Base-by-base conservation (phyloP, 2,888 invertebrate species). In the Sinodicranocentrus sp. region DNA sequence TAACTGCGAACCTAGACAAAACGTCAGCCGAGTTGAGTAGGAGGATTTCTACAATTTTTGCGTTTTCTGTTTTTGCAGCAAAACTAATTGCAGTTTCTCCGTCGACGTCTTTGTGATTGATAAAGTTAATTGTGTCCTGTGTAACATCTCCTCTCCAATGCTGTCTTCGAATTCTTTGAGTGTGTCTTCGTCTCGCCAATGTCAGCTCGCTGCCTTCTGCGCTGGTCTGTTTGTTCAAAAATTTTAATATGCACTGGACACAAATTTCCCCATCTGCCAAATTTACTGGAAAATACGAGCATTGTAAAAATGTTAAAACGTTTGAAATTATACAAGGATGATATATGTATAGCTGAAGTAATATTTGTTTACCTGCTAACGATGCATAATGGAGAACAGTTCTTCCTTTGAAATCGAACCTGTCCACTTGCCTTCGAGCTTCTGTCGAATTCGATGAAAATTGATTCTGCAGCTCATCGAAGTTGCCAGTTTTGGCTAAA, bases 21-120 rank as follows among this genome's bases (percentile, higher is more conserved):
- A 79, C 78, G 44, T 79, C 70, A 2, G 78, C 78, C 15, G 61
- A 59, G 21, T 79, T 52, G 15, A 70, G 23, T n/a, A 79, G 61
- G 25, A 79, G 71, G n/a, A 28, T 39, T 5, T 39, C 39, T 0
- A 79, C 78, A 21, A 79, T 54, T 17, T 71, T 71, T 3, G 61
- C 15, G 33, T 79, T 79, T 61, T 79, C 78, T 59, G 70, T 70
- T 71, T 25, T 48, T 0, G 78, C 78, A 13, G 78, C 70, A 5
- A 79, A 17, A 1, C 59, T 59, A n/a, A n/a, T n/a, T n/a, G n/a
- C n/a, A n/a, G n/a, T n/a, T n/a, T n/a, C n/a, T n/a, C n/a, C n/a
- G n/a, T 61, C 39, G 6, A 17, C 2, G 28, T 79, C 71, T 44
- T 79, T 70, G 8, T 23, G 21, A 26, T 79, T 79, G 10, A 79